phyloP scores from a whole-genome alignment of 2,797 vertebrate species.

The Zenarchopterus dispar region DNA sequence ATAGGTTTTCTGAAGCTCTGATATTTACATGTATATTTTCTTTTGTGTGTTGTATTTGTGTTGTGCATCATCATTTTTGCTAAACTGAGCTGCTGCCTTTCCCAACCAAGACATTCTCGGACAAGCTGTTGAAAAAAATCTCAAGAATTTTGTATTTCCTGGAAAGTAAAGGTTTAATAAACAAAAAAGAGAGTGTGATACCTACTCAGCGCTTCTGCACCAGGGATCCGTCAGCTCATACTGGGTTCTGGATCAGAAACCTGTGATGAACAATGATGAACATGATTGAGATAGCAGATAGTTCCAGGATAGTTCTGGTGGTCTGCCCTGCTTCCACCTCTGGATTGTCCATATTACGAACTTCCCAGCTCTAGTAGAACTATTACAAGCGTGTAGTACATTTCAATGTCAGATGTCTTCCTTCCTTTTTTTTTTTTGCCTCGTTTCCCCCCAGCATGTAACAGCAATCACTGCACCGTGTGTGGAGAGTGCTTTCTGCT shows the following conservation, averaged over 20 bases:
- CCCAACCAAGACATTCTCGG: too few relatives aligned
- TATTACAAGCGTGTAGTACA: conserved; percentile 67
- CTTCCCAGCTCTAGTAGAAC: conserved; percentile 64
- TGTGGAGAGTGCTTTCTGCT: conserved; percentile 65
- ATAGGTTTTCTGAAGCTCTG: neutral
- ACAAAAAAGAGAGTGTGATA: too few relatives aligned
- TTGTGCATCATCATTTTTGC: neutral
- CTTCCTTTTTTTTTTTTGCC: conserved; percentile 1
- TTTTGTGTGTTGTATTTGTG: neutral
- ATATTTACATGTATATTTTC: neutral
- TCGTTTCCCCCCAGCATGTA: conserved; percentile 35
- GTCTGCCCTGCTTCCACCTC: conserved; percentile 72
- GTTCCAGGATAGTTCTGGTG: conserved; percentile 51
- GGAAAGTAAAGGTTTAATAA: too few relatives aligned
- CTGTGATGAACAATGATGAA: conserved; percentile 24
- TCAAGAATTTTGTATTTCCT: too few relatives aligned
- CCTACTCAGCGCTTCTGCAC: too few relatives aligned
- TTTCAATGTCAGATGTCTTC: conserved; percentile 70
- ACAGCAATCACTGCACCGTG: conserved; percentile 62
- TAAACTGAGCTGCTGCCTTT: neutral
- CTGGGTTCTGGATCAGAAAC: conserved; percentile 15
- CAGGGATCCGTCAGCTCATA: neutral
- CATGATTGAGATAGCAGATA: conserved; percentile 71
- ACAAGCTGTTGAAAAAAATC: too few relatives aligned
- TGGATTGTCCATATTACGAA: conserved; percentile 72